These are phyloP conservation scores for Aplodontia rufa DNA, from an alignment of 2,113 vertebrate species.

Conservation along the genomic window DNA sequence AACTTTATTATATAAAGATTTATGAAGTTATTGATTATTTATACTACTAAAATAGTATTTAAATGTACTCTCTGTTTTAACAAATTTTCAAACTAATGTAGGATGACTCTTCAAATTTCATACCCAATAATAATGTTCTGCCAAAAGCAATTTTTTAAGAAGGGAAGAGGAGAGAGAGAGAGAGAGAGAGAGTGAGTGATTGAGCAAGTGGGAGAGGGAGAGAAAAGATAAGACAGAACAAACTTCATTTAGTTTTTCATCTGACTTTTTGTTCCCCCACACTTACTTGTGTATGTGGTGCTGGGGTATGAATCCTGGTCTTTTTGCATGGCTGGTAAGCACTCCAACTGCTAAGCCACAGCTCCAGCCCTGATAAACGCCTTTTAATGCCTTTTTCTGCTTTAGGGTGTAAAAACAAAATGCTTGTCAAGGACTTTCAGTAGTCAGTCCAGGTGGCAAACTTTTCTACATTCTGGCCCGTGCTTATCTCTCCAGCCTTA, in stretches of 20 bases:
- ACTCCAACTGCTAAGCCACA: too few species aligned
- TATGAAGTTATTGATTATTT: neutral
- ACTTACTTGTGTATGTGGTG: too few species aligned
- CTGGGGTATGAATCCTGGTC: too few species aligned
- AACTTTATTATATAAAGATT: neutral
- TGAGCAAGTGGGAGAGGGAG: too few species aligned
- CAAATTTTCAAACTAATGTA: neutral
- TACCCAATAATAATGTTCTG: neutral
- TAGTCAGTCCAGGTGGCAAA: rapidly evolving
- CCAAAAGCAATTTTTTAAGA: too few species aligned
- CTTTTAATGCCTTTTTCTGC: neutral
- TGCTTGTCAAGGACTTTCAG: neutral
- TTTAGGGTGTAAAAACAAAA: neutral
- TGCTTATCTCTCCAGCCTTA: neutral
- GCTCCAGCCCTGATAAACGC: too few species aligned
- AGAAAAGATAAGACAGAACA: too few species aligned
- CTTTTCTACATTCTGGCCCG: neutral
- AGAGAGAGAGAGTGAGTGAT: too few species aligned
- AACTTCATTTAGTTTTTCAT: too few species aligned
- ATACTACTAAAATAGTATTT: neutral
- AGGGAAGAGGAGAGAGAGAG: too few species aligned
- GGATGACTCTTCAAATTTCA: neutral
- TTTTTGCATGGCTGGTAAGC: too few species aligned
- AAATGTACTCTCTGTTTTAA: neutral
- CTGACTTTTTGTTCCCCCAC: too few species aligned